Evolutionary conservation across 2,797 vertebrate species (phyloP).

Genomic region (Varecia variegata): DNA sequence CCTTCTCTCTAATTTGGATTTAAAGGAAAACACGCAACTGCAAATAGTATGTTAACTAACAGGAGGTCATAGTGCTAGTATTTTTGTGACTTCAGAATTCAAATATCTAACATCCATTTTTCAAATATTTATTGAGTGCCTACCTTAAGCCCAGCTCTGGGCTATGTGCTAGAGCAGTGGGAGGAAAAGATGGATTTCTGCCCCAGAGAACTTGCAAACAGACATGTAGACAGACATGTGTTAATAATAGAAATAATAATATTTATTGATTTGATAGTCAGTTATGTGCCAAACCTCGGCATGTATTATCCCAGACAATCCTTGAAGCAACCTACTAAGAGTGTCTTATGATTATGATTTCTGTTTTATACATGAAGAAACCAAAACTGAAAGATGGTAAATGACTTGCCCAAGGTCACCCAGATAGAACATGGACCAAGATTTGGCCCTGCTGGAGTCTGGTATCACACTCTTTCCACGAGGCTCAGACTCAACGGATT

Average conservation of each 20-base stretch:
- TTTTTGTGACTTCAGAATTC: neutral
- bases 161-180: neutral
- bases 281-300: neutral
- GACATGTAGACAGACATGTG: neutral
- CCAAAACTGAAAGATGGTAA: neutral
- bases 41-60: neutral
- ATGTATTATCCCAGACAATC: too few species aligned
- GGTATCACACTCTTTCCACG: neutral
- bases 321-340: neutral
- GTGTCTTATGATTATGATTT: neutral
- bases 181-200: neutral
- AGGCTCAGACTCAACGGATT: neutral
- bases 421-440: neutral
- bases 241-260: neutral
- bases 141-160: neutral
- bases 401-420: neutral
- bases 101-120: neutral
- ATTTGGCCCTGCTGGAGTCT: neutral
- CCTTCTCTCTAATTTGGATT: slow-evolving; percentile 1
- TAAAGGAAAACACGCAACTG: neutral
- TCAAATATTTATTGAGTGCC: neutral
- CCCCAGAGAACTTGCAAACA: neutral
- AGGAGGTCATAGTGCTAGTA: rapidly evolving
- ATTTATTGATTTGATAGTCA: too few species aligned
- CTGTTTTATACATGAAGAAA: neutral